Percentiles rank a stretch among this genome's conserved stretches.
Evolutionary conservation across 2,797 vertebrate genomes (phyloP).

Genomic region (Tenualosa thibaudeaui): DNA sequence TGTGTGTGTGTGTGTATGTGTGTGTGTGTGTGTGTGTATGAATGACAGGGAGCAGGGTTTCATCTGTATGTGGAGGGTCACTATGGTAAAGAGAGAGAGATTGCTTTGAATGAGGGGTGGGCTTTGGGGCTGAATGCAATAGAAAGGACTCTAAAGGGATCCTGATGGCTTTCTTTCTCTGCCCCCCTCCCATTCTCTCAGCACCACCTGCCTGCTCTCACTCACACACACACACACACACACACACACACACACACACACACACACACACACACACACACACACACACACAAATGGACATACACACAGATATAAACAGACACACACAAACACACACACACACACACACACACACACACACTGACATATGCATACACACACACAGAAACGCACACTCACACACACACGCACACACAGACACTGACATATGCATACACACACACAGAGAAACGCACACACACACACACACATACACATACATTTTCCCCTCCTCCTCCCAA

Average conservation of each 20-base stretch:
- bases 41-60: not conserved
- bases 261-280: not conserved
- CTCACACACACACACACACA: conserved; percentile 2
- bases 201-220: conserved; percentile 53
- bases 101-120: not conserved
- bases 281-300: not conserved
- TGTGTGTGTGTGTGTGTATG: conserved; percentile 1
- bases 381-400: not conserved
- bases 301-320: not conserved
- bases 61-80: not conserved
- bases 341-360: not conserved
- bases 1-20: not conserved
- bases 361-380: not conserved
- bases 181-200: not conserved
- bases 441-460: not conserved
- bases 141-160: conserved; percentile 27
- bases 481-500: conserved; percentile 26
- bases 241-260: not conserved
- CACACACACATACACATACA: not conserved
- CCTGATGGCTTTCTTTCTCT: conserved; percentile 37
- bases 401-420: not conserved
- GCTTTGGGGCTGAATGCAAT: not conserved
- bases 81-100: conserved; percentile 7
- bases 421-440: not conserved
- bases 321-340: not conserved